A percentile compares a stretch with the other conserved stretches of the same genome.
These are phyloP conservation scores for Grallaria varia DNA, from an alignment of 2,113 vertebrate genomes.

Conservation along the genomic window DNA sequence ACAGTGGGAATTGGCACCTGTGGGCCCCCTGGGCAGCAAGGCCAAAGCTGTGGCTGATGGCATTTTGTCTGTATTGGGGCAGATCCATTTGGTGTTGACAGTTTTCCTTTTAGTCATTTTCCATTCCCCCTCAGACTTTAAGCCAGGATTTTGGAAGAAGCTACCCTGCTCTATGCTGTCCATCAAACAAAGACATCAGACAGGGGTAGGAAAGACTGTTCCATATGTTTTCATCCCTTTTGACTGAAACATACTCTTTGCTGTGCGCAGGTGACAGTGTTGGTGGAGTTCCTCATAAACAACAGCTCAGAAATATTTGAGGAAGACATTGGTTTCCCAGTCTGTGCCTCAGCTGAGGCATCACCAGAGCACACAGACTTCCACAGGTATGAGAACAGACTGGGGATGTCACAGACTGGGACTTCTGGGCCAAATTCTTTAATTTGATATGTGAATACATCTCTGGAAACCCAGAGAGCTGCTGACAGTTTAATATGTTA, in stretches of 20 bases:
- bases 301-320: constrained; percentile 86
- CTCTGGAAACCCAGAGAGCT: background rate
- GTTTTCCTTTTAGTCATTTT: no score
- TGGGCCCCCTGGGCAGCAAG: fast-evolving
- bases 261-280: constrained; percentile 78
- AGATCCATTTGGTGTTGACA: background rate
- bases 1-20: fast-evolving
- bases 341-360: constrained; percentile 71
- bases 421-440: background rate
- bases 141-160: no score
- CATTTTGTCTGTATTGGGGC: background rate
- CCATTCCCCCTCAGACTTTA: no score
- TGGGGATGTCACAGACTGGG: background rate
- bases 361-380: constrained; percentile 70
- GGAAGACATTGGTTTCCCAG: constrained; percentile 71
- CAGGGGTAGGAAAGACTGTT: background rate
- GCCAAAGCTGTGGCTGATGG: background rate
- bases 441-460: background rate
- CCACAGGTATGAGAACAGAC: constrained; percentile 65
- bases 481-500: background rate
- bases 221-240: background rate
- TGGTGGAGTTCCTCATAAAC: constrained; percentile 91
- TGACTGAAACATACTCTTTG: background rate
- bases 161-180: no score
- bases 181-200: no score